These are phyloP conservation scores for Globia sparganii DNA, from an alignment of 2,888 invertebrate species.

Conservation along the genomic window DNA sequence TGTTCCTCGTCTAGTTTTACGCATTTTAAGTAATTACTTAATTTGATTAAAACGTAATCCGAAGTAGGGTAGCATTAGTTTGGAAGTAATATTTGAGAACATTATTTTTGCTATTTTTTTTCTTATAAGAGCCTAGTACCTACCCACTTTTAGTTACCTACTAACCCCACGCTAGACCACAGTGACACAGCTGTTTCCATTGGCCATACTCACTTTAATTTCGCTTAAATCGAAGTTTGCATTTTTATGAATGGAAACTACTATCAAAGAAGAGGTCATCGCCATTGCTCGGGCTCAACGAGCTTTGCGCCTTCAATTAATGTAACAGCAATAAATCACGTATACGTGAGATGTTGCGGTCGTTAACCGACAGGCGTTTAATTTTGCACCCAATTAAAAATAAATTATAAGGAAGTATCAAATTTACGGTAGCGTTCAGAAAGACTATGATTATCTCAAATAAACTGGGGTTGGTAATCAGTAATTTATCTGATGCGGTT, in stretches of 20 bases:
- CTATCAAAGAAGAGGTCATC: not conserved
- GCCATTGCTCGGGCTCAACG: not conserved
- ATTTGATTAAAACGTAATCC: slow-evolving; percentile 33
- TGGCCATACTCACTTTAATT: not conserved
- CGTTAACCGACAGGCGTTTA: slow-evolving; percentile 1
- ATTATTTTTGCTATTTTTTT: not conserved
- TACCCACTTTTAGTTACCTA: not conserved
- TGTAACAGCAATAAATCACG: slow-evolving; percentile 31
- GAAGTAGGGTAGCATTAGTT: slow-evolving; percentile 56
- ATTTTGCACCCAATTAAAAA: not conserved
- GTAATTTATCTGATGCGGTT: not conserved
- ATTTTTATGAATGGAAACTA: not conserved
- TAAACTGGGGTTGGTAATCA: not conserved
- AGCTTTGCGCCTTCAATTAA: slow-evolving; percentile 19
- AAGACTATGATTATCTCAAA: slow-evolving; percentile 8
- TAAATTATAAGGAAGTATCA: not conserved
- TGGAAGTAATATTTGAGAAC: not conserved
- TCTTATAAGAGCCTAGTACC: not conserved
- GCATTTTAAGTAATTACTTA: slow-evolving; percentile 49
- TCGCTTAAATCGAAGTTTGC: not conserved
- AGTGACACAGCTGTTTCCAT: not conserved
- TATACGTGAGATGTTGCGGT: slow-evolving; percentile 1
- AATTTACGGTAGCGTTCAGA: not conserved
- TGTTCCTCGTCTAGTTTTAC: not conserved
- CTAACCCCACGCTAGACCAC: not conserved